Evolutionary conservation across 1,140 invertebrate genomes (phyloP), one percentile per base, ranked within the genome.

Genomic region (Phocides pigmalion): DNA sequence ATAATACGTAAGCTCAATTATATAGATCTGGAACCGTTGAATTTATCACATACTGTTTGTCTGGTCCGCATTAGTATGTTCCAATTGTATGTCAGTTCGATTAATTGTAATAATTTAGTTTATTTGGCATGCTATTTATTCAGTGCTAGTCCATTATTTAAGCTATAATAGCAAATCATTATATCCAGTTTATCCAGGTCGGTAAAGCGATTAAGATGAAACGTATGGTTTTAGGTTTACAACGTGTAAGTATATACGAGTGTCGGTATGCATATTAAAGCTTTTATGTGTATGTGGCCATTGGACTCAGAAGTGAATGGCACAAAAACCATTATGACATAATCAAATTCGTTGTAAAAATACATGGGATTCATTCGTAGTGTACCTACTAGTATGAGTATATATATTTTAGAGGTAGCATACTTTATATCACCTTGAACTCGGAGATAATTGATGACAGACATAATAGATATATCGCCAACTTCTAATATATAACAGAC

Each of bases 81-180:
- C 19, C 44, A 22, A 22, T 22, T 47, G 44, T 19, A 22, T 1
- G 44, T 22, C 44, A 47, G 9, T 19, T 19, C 19, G 44, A 22
- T 47, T 47, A 47, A 47, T 46, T 20, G 17, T 11, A 32, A 20
- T 46, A 46, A 46, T 4, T 47, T 47, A 47, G n/a, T 49, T 49
- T 14, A 28, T 49, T 49, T 49, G 46, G 46, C 46, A 15, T 19
- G 12, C 28, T n/a, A 49, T 49, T 12, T 49, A 22, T 6, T n/a
- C 9, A 49, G 20, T 25, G 46, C n/a, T 49, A 25, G 35, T n/a
- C 46, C 14, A 15, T 49, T 14, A 49, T 25, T 8, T 25, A 39
- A 49, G 12, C 46, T 25, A 49, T 22, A 49, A 5, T 14, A n/a
- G n/a, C 46, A 25, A 49, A 49, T 39, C n/a, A 12, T 49, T 49